A percentile compares a stretch with the other conserved stretches of the same genome.
These are phyloP conservation scores for Monoplex corrugatus DNA, from an alignment of 2,888 invertebrate species.

Conservation along the genomic window DNA sequence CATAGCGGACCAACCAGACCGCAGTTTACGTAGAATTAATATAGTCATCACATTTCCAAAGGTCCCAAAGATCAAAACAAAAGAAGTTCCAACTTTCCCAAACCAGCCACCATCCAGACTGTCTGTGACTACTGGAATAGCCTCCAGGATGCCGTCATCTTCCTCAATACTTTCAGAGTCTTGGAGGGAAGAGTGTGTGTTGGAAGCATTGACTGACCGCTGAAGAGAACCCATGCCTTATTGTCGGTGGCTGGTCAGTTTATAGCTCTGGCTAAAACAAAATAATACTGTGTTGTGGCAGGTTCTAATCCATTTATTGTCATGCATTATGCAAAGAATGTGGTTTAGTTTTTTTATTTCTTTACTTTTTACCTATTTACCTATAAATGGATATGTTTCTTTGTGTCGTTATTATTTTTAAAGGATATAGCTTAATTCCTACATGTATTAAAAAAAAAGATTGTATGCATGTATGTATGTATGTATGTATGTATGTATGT, in stretches of 20 bases:
- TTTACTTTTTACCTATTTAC: no score
- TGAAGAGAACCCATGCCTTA: background rate
- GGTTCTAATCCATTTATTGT: no score
- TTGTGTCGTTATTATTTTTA: no score
- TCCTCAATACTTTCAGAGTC: background rate
- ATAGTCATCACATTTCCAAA: conserved; percentile 69
- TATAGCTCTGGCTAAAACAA: no score
- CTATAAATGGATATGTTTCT: no score
- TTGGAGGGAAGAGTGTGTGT: background rate
- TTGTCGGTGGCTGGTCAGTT: background rate
- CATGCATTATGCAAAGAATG: no score
- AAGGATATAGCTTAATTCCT: background rate
- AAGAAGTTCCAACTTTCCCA: conserved; percentile 63
- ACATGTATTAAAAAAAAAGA: background rate
- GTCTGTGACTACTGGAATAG: background rate
- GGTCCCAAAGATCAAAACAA: conserved; percentile 69
- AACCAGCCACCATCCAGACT: conserved; percentile 25
- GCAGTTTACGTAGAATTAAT: conserved; percentile 61
- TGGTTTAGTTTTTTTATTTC: no score
- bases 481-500: background rate
- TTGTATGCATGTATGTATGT: background rate
- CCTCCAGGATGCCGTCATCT: background rate
- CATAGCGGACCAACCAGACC: conserved; percentile 64
- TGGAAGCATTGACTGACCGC: background rate
- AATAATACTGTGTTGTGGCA: no score